Percentiles rank a stretch among this genome's conserved stretches.
Evolutionary conservation across 2,113 vertebrate species (phyloP).

Genomic region (Perca fluviatilis): DNA sequence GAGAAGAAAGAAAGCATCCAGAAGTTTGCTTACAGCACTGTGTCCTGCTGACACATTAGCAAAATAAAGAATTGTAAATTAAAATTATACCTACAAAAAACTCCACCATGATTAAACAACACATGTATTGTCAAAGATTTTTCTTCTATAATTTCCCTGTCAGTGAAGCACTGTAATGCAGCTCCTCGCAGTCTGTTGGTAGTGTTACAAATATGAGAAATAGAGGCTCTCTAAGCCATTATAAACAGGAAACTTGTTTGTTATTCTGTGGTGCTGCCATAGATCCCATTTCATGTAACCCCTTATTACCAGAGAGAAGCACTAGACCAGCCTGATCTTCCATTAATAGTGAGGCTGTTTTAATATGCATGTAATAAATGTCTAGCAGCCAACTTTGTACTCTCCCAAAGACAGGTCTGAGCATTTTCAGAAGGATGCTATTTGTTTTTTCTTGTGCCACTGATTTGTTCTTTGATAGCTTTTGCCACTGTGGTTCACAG

Average conservation of each 20-base stretch:
- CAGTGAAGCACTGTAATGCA: background rate
- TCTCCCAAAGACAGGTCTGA: constrained; percentile 9
- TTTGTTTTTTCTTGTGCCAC: constrained; percentile 32
- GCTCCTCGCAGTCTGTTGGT: background rate
- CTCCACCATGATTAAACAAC: background rate
- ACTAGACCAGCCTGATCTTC: constrained; percentile 20
- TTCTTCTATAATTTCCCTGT: background rate
- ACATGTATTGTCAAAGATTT: background rate
- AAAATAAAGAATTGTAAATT: background rate
- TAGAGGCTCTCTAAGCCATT: background rate
- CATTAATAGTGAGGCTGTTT: constrained; percentile 11
- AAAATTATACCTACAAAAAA: background rate
- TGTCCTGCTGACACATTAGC: background rate
- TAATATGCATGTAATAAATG: constrained; percentile 42
- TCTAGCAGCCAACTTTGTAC: constrained; percentile 20
- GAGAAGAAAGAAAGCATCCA: background rate
- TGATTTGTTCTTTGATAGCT: constrained; percentile 58
- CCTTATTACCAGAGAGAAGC: constrained; percentile 35
- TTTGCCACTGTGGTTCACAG: constrained; percentile 1
- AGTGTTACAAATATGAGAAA: background rate
- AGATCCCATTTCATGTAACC: constrained; percentile 33
- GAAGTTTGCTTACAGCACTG: background rate
- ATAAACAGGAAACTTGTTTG: constrained; percentile 12
- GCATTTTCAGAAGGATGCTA: background rate
- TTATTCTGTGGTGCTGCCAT: constrained; percentile 21